These are phyloP conservation scores for Narcine bancroftii DNA, from an alignment of 2,113 vertebrate genomes.

Conservation along the genomic window DNA sequence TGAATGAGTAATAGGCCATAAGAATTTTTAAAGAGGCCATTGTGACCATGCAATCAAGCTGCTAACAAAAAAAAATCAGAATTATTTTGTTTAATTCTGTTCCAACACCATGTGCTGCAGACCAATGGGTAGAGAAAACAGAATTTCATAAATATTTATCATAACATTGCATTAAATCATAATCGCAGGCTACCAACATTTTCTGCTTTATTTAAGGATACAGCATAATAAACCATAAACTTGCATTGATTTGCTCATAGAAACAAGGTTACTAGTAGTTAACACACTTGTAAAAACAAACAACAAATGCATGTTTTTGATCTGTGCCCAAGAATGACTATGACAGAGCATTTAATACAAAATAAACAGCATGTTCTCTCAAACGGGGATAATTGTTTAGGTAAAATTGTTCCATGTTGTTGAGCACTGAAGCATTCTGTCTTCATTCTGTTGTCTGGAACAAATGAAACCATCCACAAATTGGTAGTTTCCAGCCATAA, in stretches of 20 bases:
- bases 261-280: conserved; percentile 24
- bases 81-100: background rate
- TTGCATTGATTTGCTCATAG: conserved; percentile 21
- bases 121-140: background rate
- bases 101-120: background rate
- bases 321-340: background rate
- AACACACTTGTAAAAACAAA: conserved; percentile 14
- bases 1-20: background rate
- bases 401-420: background rate
- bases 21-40: background rate
- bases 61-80: background rate
- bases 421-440: background rate
- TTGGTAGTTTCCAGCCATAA: background rate
- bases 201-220: conserved; percentile 16
- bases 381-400: background rate
- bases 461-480: conserved; percentile 16
- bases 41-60: background rate
- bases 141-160: background rate
- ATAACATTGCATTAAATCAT: background rate
- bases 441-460: background rate
- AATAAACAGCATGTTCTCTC: conserved; percentile 22
- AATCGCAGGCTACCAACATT: background rate
- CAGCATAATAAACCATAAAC: conserved; percentile 26
- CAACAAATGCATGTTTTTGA: conserved; percentile 13
- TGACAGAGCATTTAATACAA: conserved; percentile 10